Percentiles rank a stretch among this genome's conserved stretches.
phyloP scores from a whole-genome alignment of 2,888 invertebrate species.

The Petrophora chlorosata region DNA sequence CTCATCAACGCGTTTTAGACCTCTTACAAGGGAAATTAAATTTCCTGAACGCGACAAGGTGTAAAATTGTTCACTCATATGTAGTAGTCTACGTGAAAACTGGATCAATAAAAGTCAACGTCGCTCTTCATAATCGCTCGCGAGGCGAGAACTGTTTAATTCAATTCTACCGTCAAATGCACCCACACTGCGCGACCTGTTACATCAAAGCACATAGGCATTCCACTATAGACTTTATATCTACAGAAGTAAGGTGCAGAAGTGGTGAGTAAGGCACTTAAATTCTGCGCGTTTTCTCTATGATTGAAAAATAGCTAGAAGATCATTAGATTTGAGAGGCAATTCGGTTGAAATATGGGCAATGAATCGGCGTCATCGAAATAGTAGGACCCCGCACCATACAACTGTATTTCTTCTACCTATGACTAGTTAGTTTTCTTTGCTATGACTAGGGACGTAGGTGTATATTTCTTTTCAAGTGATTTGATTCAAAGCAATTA shows the following conservation, averaged over 20 bases:
- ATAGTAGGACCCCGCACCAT: neutral
- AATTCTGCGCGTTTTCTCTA: neutral
- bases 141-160: slow-evolving; percentile 51
- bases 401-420: no score
- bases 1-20: no score
- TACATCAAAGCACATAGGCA: neutral
- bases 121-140: slow-evolving; percentile 54
- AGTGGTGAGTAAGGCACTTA: no score
- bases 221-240: slow-evolving; percentile 1
- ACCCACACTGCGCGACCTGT: slow-evolving; percentile 27
- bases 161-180: slow-evolving; percentile 62
- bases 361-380: neutral
- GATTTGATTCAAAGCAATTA: no score
- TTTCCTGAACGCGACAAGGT: neutral
- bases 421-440: no score
- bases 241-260: neutral
- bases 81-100: neutral
- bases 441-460: no score
- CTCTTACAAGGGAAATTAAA: neutral
- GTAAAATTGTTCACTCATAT: no score
- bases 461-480: no score
- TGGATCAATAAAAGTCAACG: slow-evolving; percentile 49
- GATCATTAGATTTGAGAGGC: neutral
- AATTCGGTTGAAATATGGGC: neutral
- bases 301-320: slow-evolving; percentile 5